phyloP scores from a whole-genome alignment of 2,888 invertebrate species.

The Timema cristinae region DNA sequence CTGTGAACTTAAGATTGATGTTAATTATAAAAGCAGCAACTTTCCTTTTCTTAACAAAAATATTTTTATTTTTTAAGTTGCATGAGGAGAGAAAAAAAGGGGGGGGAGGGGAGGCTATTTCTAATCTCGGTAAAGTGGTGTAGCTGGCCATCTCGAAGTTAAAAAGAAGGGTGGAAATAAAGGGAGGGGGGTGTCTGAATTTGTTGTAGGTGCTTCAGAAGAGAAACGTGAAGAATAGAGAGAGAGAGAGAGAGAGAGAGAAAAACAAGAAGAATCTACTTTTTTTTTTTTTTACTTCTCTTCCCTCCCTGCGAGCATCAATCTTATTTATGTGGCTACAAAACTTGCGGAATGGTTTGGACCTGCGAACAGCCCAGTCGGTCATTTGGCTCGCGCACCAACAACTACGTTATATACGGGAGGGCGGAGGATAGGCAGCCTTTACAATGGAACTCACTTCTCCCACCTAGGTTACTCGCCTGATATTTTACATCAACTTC shows the following conservation, averaged over 20 bases:
- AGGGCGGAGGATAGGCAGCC: background rate
- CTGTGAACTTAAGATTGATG: no score
- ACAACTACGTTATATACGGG: conserved; percentile 15
- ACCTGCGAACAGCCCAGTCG: conserved; percentile 24
- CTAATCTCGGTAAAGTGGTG: conserved; percentile 31
- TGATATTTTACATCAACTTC: conserved; percentile 15
- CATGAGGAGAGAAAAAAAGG: background rate
- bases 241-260: background rate
- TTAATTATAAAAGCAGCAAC: no score
- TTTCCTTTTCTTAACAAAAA: no score
- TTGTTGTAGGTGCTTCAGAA: no score
- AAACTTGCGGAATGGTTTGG: conserved; percentile 40
- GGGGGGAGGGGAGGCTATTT: conserved; percentile 23
- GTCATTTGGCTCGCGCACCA: conserved; percentile 24
- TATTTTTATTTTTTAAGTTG: no score
- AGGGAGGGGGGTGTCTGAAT: background rate
- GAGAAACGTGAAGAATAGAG: background rate
- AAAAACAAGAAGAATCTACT: conserved; percentile 4
- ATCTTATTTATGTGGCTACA: conserved; percentile 50
- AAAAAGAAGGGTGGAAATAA: background rate
- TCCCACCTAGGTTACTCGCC: background rate
- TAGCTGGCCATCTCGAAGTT: background rate
- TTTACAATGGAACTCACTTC: conserved; percentile 22
- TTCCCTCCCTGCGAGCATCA: conserved; percentile 39
- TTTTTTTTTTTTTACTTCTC: conserved; percentile 20